A percentile compares a stretch with the other conserved stretches of the same genome.
Conservation (phyloP, 2,888 invertebrate genomes). For the Electrophaes corylata region DNA sequence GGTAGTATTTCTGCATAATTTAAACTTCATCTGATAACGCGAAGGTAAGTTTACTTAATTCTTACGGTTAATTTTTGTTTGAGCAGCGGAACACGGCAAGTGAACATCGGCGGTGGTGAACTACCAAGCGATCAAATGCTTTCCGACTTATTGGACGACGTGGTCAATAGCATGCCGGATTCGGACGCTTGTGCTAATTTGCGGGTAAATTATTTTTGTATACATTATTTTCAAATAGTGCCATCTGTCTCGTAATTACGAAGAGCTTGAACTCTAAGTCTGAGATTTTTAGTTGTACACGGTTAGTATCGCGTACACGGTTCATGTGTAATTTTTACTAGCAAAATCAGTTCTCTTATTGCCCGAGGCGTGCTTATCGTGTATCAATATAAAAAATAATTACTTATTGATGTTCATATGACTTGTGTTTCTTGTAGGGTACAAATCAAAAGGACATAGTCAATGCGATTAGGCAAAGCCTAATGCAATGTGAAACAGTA, state of each 20-base stretch:
- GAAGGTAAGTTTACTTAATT: no score
- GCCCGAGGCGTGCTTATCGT: no score
- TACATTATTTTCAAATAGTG: neutral
- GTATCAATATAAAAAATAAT: no score
- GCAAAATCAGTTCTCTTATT: no score
- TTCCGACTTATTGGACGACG: slow-evolving; percentile 93
- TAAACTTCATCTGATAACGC: no score
- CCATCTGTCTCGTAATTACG: neutral
- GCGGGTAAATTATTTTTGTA: slow-evolving; percentile 36
- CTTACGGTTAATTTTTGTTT: slow-evolving; percentile 8
- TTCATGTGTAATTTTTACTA: no score
- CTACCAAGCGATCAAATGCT: slow-evolving; percentile 87
- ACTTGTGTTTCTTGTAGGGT: slow-evolving; percentile 63
- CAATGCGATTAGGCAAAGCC: slow-evolving; percentile 93
- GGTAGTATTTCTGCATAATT: no score
- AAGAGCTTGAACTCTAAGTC: neutral
- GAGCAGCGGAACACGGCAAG: slow-evolving; percentile 56
- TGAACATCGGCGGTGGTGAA: slow-evolving; percentile 66
- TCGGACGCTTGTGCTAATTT: slow-evolving; percentile 46
- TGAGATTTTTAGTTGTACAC: no score
- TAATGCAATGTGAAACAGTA: slow-evolving; percentile 93
- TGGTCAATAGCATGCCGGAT: slow-evolving; percentile 92
- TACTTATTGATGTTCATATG: neutral
- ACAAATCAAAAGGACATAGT: slow-evolving; percentile 86
- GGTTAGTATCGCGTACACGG: no score